phyloP scores from a whole-genome alignment of 2,797 vertebrate genomes.

The Acestrorhynchus altus region DNA sequence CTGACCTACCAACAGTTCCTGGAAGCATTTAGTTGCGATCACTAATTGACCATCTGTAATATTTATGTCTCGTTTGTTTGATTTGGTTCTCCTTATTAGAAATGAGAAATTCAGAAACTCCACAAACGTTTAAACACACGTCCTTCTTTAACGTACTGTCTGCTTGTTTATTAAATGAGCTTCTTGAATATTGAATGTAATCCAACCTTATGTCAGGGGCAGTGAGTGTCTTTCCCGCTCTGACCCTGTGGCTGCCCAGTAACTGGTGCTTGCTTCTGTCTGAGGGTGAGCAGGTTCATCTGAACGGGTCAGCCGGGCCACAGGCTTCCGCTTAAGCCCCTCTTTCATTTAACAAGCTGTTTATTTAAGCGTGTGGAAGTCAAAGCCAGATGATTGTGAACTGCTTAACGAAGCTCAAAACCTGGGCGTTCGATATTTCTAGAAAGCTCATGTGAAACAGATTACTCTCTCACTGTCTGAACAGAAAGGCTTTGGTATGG shows the following conservation, averaged over 20 bases:
- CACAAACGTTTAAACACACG: too few relatives aligned
- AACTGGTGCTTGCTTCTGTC: background rate
- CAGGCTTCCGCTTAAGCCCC: slow-evolving; percentile 35
- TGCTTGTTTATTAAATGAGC: too few relatives aligned
- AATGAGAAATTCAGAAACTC: too few relatives aligned
- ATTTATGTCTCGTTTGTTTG: too few relatives aligned
- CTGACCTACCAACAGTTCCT: too few relatives aligned
- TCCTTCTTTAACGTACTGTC: too few relatives aligned
- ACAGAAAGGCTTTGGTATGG: background rate
- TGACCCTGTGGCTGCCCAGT: background rate
- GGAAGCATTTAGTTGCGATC: too few relatives aligned
- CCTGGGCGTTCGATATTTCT: slow-evolving; percentile 3
- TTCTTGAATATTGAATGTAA: too few relatives aligned
- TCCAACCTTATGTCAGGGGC: too few relatives aligned
- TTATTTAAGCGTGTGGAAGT: slow-evolving; percentile 34
- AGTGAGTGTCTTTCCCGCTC: too few relatives aligned
- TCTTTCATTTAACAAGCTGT: slow-evolving; percentile 24
- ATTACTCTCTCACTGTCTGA: slow-evolving; percentile 30
- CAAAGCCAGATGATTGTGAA: slow-evolving; percentile 38
- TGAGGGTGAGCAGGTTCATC: slow-evolving; percentile 37
- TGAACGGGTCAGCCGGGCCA: slow-evolving; percentile 14
- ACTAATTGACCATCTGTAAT: too few relatives aligned
- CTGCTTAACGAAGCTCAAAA: slow-evolving; percentile 37
- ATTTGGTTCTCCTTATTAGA: too few relatives aligned
- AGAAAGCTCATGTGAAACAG: slow-evolving; percentile 44